Base-by-base conservation (phyloP, 2,888 invertebrate genomes). In the Diaphora mendica region DNA sequence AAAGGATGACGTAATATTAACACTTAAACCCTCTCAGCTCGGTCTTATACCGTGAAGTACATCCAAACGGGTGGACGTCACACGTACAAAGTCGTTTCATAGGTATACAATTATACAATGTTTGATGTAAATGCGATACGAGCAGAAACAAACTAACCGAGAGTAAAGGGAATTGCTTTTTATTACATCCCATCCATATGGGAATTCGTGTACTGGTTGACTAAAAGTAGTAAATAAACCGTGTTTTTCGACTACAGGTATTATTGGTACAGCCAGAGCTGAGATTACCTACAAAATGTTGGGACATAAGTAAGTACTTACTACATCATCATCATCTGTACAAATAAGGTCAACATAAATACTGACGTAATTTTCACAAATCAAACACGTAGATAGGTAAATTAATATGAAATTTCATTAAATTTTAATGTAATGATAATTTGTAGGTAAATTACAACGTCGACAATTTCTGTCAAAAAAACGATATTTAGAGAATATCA, bases 141-240 rank as follows among this genome's bases (percentile, higher is more conserved):
- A 44, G 26, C 44, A 13, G n/a, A 39, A 39, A 67, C 42, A 39
- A 26, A 44, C 30, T 62, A 67, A 66, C 42, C 23, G 70, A 44
- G 68, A 72, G 69, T 78, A 64, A 35, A 62, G 15, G 59, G 59
- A 62, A 30, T 62, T 62, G 30, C 59, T 30, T 55, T 55, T 55
- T 30, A 62, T 62, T 62, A 15, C 59, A 62, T 62, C 26, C 15
- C 59, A 26, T 30, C 15, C 26, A 30, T 15, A 17, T 62, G 62
- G 30, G 17, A 30, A 8, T 62, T 62, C 62, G 62, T 17, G 17
- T 30, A 17, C 30, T 62, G 15, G 30, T 30, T 62, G 62, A 15
- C 62, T 30, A 26, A 59, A 26, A 59, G 26, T 59, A 26, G 15
- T 59, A 26, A 4, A 3, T 13, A 59, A 15, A 59, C 26, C 26